These are phyloP conservation scores for Acleris laterana DNA, from an alignment of 2,888 invertebrate genomes.

Conservation along the genomic window DNA sequence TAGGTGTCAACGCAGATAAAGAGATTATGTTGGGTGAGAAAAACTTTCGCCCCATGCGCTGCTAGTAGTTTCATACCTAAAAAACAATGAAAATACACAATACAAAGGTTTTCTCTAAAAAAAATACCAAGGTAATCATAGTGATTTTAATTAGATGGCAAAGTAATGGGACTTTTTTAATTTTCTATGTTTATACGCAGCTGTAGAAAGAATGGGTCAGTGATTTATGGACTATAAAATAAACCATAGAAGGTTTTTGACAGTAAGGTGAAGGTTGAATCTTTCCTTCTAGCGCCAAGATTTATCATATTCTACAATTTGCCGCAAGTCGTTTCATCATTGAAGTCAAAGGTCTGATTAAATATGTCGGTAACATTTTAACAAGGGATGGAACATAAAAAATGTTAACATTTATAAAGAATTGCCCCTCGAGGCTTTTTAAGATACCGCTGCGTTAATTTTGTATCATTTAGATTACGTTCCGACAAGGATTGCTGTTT, in stretches of 20 bases:
- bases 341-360: constrained; percentile 28
- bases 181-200: background rate
- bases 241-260: background rate
- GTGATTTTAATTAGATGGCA: no score
- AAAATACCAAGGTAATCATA: no score
- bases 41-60: no score
- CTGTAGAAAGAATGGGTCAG: background rate
- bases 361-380: constrained; percentile 29
- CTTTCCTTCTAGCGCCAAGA: constrained; percentile 26
- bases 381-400: constrained; percentile 18
- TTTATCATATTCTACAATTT: constrained; percentile 26
- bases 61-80: no score
- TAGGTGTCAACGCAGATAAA: no score
- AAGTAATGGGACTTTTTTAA: no score
- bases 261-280: constrained; percentile 8
- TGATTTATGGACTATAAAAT: background rate
- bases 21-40: no score
- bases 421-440: constrained; percentile 28
- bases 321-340: constrained; percentile 30
- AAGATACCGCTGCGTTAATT: constrained; percentile 36
- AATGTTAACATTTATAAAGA: constrained; percentile 30
- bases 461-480: constrained; percentile 33
- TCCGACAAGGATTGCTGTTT: constrained; percentile 21
- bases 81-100: no score
- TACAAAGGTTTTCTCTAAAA: no score